Base-by-base conservation (phyloP, 2,797 vertebrate species). In the Myioborus miniatus region DNA sequence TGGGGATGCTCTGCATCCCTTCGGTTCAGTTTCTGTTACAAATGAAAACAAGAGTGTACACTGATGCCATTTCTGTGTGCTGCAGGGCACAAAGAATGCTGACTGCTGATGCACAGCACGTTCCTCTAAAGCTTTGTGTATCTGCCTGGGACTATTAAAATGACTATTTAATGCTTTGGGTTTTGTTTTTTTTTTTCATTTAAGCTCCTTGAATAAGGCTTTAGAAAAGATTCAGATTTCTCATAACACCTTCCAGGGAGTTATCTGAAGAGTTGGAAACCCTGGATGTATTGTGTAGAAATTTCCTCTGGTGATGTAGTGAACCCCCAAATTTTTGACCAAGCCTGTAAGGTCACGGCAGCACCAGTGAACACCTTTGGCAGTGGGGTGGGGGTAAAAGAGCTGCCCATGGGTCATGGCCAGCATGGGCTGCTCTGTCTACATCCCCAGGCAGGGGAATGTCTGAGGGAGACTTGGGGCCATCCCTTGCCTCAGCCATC, bases 401-500 rank as follows among this genome's bases (percentile, higher is more conserved):
- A 50, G 52, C 46, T 68, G 36, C 52, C 76, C 15, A 6, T 23
- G 77, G 47, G 11, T 49, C 0, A 0, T 1, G 5, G 55, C 55
- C 37, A 50, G 41, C 3, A 0, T 32, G n/a, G 18, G 27, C 65
- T 49, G 37, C 75, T 82, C 50, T 72, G 37, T 32, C 43, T 59
- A 0, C n/a, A 39, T 44, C 68, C 36, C 29, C 11, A 14, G 43
- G 6, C 17, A 59, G 15, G 24, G 26, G 11, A 1, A 47, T 44
- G 16, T 44, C 65, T 67, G 21, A 60, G 71, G 43, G 53, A 77
- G 44, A 8, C 43, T 30, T 88, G 27, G 24, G 22, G 11, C 82
- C 64, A 70, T 39, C 26, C 36, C 39, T 86, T 53, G 56, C 23
- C 1, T 1, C 39, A 63, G 32, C 32, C 5, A 1, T 75, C 5